A percentile compares a stretch with the other conserved stretches of the same genome.
These are phyloP conservation scores for Sycophila texana DNA, from an alignment of 2,888 invertebrate genomes.

Conservation along the genomic window DNA sequence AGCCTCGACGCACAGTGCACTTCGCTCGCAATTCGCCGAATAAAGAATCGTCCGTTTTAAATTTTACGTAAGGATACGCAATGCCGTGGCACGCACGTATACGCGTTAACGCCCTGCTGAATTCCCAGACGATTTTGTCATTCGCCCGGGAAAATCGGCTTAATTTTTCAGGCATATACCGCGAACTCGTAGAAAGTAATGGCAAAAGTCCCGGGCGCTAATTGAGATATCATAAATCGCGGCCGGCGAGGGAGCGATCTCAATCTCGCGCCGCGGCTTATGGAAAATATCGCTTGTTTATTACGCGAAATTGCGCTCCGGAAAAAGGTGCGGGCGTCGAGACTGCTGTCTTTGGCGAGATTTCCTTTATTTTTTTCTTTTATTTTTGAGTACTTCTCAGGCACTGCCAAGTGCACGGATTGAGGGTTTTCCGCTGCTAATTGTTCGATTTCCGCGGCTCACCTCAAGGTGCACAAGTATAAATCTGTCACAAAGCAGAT, in stretches of 20 bases:
- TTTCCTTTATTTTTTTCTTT: too few species aligned
- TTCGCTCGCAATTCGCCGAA: neutral
- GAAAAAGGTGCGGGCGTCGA: too few species aligned
- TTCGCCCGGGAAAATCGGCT: neutral
- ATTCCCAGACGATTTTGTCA: slow-evolving; percentile 24
- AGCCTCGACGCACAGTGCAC: neutral
- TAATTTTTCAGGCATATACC: slow-evolving; percentile 9
- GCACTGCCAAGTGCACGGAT: too few species aligned
- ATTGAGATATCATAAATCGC: slow-evolving; percentile 38
- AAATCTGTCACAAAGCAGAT: too few species aligned
- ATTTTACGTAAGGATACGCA: neutral
- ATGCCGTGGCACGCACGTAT: neutral
- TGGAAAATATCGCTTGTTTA: slow-evolving; percentile 16
- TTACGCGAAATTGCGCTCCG: neutral
- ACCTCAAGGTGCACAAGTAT: too few species aligned
- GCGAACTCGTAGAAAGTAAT: slow-evolving; percentile 15
- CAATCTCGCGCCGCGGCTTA: neutral
- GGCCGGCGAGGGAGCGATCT: neutral
- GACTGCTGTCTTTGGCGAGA: too few species aligned
- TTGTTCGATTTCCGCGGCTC: too few species aligned
- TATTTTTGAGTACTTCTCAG: too few species aligned
- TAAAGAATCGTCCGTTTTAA: neutral
- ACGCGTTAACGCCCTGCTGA: neutral
- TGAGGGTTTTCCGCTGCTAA: too few species aligned
- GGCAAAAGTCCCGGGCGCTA: neutral